Conservation (phyloP, 2,113 vertebrate species). For the Anarrhichthys ocellatus region DNA sequence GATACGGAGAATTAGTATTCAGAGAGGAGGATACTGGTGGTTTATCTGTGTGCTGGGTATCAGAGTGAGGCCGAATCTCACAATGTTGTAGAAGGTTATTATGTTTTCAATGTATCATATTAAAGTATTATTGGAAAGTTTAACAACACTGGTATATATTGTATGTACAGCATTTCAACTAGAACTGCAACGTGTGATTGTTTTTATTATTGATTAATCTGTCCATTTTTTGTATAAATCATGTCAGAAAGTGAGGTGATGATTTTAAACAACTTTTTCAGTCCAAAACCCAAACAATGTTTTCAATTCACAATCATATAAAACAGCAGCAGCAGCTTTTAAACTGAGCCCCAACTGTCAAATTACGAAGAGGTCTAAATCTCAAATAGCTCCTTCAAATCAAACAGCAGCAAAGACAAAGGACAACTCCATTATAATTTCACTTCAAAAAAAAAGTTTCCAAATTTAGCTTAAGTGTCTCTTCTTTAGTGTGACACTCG, state of each 20-base stretch:
- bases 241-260: neutral
- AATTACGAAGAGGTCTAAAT: neutral
- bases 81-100: conserved; percentile 11
- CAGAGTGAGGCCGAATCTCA: conserved; percentile 10
- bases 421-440: conserved; percentile 18
- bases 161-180: neutral
- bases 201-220: neutral
- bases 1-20: conserved; percentile 63
- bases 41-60: conserved; percentile 36
- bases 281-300: neutral
- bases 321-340: neutral
- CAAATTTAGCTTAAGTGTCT: conserved; percentile 41
- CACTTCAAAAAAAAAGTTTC: neutral
- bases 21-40: neutral
- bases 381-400: neutral
- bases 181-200: neutral
- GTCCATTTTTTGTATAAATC: neutral
- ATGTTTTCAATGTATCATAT: conserved; percentile 20
- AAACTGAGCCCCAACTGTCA: neutral
- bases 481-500: conserved; percentile 47
- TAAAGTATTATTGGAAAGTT: neutral
- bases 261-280: neutral
- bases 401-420: neutral
- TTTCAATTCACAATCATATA: neutral
- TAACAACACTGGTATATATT: neutral